phyloP scores from a whole-genome alignment of 2,797 vertebrate species.

The Eutrigla gurnardus region DNA sequence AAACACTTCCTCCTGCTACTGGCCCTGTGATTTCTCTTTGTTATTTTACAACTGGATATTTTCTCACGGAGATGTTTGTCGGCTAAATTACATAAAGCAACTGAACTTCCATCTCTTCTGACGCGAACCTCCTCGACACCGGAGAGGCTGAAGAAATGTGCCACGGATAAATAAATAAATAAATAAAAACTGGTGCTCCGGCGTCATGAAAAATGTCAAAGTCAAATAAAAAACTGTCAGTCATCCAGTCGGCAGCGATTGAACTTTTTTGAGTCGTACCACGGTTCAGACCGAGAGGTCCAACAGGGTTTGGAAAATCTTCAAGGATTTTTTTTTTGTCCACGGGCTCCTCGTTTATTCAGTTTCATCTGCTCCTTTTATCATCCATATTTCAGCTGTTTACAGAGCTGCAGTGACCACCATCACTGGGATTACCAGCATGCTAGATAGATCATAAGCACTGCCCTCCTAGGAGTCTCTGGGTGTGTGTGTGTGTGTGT shows the following conservation, averaged over 20 bases:
- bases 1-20: constrained; percentile 48
- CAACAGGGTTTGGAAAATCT: constrained; percentile 70
- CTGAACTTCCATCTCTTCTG: constrained; percentile 1
- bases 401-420: constrained; percentile 75
- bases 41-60: constrained; percentile 17
- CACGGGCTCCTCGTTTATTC: constrained; percentile 73
- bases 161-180: constrained; percentile 11
- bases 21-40: constrained; percentile 21
- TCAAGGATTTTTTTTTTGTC: constrained; percentile 69
- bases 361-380: constrained; percentile 78
- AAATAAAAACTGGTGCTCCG: constrained; percentile 26
- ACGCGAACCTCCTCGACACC: not conserved
- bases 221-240: constrained; percentile 56
- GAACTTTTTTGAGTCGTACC: constrained; percentile 48
- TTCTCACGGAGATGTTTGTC: constrained; percentile 23
- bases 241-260: constrained; percentile 39
- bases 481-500: constrained; percentile 22
- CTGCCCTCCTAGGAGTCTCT: constrained; percentile 49
- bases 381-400: constrained; percentile 83
- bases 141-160: constrained; percentile 21
- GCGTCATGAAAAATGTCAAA: constrained; percentile 51
- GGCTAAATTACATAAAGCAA: constrained; percentile 40
- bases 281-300: constrained; percentile 54
- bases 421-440: constrained; percentile 76
- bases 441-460: constrained; percentile 72